Conservation (phyloP, 1,140 invertebrate genomes). For the Eurytemora carolleeae region DNA sequence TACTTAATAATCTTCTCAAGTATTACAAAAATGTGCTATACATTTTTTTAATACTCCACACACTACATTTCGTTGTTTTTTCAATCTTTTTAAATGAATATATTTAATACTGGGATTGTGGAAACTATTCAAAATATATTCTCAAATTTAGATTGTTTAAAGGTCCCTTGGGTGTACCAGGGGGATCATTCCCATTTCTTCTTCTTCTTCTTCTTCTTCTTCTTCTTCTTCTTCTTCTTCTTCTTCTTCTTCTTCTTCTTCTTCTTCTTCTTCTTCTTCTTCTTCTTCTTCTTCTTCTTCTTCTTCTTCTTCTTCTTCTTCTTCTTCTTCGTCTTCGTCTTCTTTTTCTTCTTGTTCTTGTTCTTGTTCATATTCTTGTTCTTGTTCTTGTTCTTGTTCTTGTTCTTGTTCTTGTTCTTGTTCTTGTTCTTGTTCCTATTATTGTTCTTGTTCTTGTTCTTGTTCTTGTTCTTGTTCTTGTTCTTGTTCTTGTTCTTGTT, state of each 20-base stretch:
- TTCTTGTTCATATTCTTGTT: too few species aligned
- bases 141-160: too few species aligned
- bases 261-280: not conserved
- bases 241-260: not conserved
- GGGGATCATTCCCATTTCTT: too few species aligned
- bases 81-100: too few species aligned
- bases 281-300: not conserved
- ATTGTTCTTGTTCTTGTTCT: not conserved
- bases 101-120: too few species aligned
- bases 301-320: not conserved
- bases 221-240: not conserved
- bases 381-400: not conserved
- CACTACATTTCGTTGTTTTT: too few species aligned
- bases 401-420: conserved; percentile 1
- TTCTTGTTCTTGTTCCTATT: not conserved
- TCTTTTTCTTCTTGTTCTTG: not conserved
- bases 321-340: too few species aligned
- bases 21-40: too few species aligned
- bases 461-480: not conserved
- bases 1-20: too few species aligned
- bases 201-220: not conserved
- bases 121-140: too few species aligned
- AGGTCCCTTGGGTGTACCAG: too few species aligned
- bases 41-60: too few species aligned
- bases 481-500: not conserved